Evolutionary conservation across 2,888 invertebrate species (phyloP).

Genomic region (Tetanocera ferruginea): DNA sequence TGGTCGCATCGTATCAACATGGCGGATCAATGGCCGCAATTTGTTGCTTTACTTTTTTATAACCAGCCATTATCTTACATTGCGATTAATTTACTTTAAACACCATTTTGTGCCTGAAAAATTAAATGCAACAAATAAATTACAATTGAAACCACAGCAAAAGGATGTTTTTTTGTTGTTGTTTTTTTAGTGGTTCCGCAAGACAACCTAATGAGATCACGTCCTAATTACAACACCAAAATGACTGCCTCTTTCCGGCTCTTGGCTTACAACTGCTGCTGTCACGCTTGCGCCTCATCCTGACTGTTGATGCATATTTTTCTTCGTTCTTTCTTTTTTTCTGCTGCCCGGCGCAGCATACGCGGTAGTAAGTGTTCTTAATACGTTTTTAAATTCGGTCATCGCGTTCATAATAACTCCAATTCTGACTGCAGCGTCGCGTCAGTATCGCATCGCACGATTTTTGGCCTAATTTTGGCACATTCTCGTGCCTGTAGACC

Average conservation of each 20-base stretch:
- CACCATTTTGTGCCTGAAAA: slow-evolving; percentile 25
- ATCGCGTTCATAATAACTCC: slow-evolving; percentile 8
- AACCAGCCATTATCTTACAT: slow-evolving; percentile 23
- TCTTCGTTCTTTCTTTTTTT: not conserved
- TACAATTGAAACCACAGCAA: not conserved
- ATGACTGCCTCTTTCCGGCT: not conserved
- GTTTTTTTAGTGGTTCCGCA: too few relatives aligned
- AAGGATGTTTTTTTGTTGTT: too few relatives aligned
- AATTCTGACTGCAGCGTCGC: not conserved
- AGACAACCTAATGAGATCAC: slow-evolving; percentile 40
- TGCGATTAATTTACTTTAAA: slow-evolving; percentile 29
- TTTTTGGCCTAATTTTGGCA: not conserved
- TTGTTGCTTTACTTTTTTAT: slow-evolving; percentile 24
- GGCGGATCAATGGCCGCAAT: not conserved
- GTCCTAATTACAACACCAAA: slow-evolving; percentile 43
- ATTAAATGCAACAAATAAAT: slow-evolving; percentile 14
- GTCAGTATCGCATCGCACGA: not conserved
- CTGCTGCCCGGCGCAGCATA: not conserved
- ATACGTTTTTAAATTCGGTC: slow-evolving; percentile 35
- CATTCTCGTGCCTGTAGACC: not conserved
- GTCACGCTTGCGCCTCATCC: not conserved
- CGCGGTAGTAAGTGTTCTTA: slow-evolving; percentile 21
- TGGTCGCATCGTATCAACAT: not conserved
- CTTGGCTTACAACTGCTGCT: not conserved
- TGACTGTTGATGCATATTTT: not conserved